phyloP scores from a whole-genome alignment of 2,113 vertebrate species.

The Telmatochromis sp. region DNA sequence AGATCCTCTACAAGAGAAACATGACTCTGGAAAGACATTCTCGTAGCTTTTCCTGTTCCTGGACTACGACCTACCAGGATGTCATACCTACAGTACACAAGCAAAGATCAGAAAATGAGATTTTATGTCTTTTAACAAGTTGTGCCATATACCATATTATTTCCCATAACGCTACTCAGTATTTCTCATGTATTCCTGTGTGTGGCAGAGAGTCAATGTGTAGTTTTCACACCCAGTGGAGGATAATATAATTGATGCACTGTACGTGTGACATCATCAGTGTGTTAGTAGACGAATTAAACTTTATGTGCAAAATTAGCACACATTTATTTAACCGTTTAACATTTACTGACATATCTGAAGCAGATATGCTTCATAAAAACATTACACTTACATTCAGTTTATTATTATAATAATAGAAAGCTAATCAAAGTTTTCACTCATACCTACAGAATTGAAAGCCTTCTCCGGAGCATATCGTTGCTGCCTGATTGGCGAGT shows the following conservation, averaged over 20 bases:
- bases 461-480: conserved; percentile 70
- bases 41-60: conserved; percentile 43
- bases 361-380: background rate
- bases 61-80: conserved; percentile 72
- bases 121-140: background rate
- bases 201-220: background rate
- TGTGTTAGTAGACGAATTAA: background rate
- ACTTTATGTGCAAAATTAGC: background rate
- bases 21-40: conserved; percentile 67
- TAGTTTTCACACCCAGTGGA: background rate
- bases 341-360: background rate
- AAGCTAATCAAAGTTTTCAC: background rate
- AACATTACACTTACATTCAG: background rate
- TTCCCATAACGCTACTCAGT: background rate
- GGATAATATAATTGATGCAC: background rate
- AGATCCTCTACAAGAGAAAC: conserved; percentile 58
- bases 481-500: conserved; percentile 13
- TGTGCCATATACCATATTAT: background rate
- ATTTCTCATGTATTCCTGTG: background rate
- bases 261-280: background rate
- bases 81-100: conserved; percentile 45
- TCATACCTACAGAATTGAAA: conserved; percentile 77
- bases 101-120: background rate
- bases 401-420: background rate
- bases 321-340: background rate